Conservation (phyloP, 2,797 vertebrate genomes). For the Holocentrus rufus region DNA sequence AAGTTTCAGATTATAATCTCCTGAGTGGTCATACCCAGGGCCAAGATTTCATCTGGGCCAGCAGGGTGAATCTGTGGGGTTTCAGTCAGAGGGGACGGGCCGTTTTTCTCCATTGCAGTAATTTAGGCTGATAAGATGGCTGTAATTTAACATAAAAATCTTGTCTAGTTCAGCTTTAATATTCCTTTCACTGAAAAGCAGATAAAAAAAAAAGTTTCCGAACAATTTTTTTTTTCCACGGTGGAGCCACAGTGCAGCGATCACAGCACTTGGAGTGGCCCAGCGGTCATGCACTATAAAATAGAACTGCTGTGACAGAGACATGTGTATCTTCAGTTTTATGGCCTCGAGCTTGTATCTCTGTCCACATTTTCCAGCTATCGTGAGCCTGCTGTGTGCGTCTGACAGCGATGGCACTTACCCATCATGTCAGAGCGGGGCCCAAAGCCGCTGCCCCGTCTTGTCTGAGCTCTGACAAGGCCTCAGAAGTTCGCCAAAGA, state of each 20-base stretch:
- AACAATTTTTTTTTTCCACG: conserved; percentile 7
- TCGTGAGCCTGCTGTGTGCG: conserved; percentile 48
- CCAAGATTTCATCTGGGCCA: too few species aligned
- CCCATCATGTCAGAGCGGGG: conserved; percentile 30
- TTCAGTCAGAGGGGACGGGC: not conserved
- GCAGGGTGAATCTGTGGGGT: not conserved
- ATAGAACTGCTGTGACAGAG: conserved; percentile 23
- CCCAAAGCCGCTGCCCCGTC: conserved; percentile 46
- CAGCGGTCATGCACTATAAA: not conserved
- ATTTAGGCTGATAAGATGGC: not conserved
- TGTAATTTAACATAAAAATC: too few species aligned
- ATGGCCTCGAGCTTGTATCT: conserved; percentile 31
- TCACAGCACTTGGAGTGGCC: not conserved
- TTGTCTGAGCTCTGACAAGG: conserved; percentile 11
- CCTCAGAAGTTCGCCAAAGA: conserved; percentile 2
- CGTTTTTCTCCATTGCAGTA: not conserved
- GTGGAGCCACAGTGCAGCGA: not conserved
- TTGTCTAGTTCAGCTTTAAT: not conserved
- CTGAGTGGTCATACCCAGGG: too few species aligned
- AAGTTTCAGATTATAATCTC: not conserved
- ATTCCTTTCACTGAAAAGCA: not conserved
- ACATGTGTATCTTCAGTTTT: conserved; percentile 35
- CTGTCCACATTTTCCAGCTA: conserved; percentile 23
- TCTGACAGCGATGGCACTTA: conserved; percentile 58
- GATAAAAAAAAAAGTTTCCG: conserved; percentile 11